These are phyloP conservation scores for Saguinus midas DNA, from an alignment of 2,113 vertebrate genomes.

Conservation along the genomic window DNA sequence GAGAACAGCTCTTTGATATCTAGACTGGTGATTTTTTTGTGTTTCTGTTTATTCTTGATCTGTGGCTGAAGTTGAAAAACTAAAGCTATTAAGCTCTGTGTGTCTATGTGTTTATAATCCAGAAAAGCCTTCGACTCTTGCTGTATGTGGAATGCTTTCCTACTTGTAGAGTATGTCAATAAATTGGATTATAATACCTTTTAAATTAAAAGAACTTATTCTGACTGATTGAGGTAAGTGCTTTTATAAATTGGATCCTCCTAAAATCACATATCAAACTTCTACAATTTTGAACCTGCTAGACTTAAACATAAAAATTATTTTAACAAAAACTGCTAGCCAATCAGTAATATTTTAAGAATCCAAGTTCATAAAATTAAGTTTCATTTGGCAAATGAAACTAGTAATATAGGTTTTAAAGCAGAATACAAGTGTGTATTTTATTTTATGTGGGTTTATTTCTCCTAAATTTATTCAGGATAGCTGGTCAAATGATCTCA, in stretches of 20 bases:
- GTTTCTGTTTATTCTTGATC: neutral
- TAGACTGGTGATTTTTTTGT: neutral
- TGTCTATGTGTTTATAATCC: neutral
- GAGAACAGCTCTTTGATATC: neutral
- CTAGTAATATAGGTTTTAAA: neutral
- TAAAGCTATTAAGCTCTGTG: neutral
- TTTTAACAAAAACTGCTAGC: neutral
- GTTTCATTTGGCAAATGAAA: neutral
- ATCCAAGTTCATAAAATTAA: neutral
- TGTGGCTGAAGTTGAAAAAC: neutral
- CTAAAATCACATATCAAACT: neutral
- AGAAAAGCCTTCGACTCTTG: neutral
- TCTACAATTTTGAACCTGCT: neutral
- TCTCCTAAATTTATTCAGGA: neutral
- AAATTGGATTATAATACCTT: neutral
- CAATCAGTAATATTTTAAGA: neutral
- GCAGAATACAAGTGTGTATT: neutral
- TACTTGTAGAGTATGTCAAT: neutral
- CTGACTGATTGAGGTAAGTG: neutral
- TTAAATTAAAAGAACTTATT: neutral
- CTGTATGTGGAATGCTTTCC: neutral
- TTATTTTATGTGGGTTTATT: neutral
- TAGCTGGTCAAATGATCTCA: neutral
- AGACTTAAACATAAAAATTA: conserved; percentile 11
- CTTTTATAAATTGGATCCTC: neutral